phyloP scores from a whole-genome alignment of 1,140 invertebrate genomes.

The Zelostemma sp. region DNA sequence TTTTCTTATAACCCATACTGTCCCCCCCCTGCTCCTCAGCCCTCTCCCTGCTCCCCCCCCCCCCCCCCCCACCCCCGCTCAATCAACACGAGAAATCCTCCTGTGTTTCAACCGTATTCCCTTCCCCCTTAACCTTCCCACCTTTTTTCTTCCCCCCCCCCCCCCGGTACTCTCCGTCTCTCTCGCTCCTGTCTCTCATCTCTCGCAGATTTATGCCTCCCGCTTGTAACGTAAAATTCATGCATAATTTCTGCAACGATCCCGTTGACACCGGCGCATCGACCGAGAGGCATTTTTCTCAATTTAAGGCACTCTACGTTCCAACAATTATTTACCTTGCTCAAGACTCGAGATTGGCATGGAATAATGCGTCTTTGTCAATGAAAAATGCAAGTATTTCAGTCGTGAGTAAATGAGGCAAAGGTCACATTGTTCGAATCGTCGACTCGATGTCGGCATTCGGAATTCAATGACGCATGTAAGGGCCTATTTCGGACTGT shows the following conservation, averaged over 20 bases:
- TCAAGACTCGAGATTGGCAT: neutral
- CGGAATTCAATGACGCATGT: neutral
- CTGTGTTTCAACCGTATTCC: constrained; percentile 18
- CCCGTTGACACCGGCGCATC: constrained; percentile 14
- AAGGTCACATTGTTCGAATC: neutral
- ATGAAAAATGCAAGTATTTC: neutral
- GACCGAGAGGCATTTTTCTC: constrained; percentile 14
- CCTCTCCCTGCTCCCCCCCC: too few relatives aligned
- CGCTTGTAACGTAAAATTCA: constrained; percentile 33
- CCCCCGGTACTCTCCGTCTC: neutral
- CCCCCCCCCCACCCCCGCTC: constrained; percentile 22
- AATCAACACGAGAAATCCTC: constrained; percentile 22
- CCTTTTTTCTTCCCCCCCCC: constrained; percentile 45
- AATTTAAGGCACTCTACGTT: constrained; percentile 14
- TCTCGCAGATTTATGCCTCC: constrained; percentile 35
- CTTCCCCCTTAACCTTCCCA: constrained; percentile 44
- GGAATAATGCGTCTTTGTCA: too few relatives aligned
- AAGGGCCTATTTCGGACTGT: neutral
- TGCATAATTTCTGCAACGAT: constrained; percentile 35
- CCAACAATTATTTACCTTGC: neutral
- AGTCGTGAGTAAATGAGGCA: neutral
- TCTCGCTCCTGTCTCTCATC: constrained; percentile 10
- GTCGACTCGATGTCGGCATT: too few relatives aligned
- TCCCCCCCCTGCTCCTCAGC: too few relatives aligned
- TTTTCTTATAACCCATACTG: too few relatives aligned